A percentile compares a stretch with the other conserved stretches of the same genome.
These are phyloP conservation scores for Drosophila leonis DNA, from an alignment of 2,888 invertebrate genomes.

Conservation along the genomic window DNA sequence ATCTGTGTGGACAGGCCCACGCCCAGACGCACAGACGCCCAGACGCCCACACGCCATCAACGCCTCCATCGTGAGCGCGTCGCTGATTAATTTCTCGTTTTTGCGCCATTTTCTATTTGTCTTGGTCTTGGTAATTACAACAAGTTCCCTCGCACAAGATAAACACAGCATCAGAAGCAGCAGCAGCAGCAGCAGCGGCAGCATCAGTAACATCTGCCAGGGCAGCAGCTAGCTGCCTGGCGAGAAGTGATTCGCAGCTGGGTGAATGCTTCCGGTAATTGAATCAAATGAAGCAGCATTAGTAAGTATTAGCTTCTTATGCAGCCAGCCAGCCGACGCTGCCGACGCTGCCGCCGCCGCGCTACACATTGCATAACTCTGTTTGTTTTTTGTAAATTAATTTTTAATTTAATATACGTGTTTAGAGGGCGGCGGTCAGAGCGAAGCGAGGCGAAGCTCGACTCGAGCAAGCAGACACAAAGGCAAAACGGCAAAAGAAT, in stretches of 20 bases:
- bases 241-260: conserved; percentile 52
- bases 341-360: conserved; percentile 24
- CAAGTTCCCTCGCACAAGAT: conserved; percentile 70
- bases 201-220: conserved; percentile 4
- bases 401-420: conserved; percentile 79
- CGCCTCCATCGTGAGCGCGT: conserved; percentile 22
- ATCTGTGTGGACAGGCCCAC: conserved; percentile 44
- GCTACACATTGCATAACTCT: conserved; percentile 56
- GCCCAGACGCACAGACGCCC: neutral
- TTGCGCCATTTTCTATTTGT: conserved; percentile 83
- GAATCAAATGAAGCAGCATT: conserved; percentile 81
- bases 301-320: conserved; percentile 81
- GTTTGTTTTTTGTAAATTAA: conserved; percentile 78
- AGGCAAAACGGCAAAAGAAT: conserved; percentile 14
- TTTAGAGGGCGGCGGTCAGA: conserved; percentile 28
- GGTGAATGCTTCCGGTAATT: conserved; percentile 76
- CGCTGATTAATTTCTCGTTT: conserved; percentile 83
- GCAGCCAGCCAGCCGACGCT: conserved; percentile 20
- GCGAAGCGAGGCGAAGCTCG: neutral
- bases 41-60: conserved; percentile 23
- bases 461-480: conserved; percentile 27
- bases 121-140: conserved; percentile 83
- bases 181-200: neutral
- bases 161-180: conserved; percentile 52
- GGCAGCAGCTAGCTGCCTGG: conserved; percentile 12